Conservation (phyloP, 2,113 vertebrate genomes). For the Ammospiza caudacuta region DNA sequence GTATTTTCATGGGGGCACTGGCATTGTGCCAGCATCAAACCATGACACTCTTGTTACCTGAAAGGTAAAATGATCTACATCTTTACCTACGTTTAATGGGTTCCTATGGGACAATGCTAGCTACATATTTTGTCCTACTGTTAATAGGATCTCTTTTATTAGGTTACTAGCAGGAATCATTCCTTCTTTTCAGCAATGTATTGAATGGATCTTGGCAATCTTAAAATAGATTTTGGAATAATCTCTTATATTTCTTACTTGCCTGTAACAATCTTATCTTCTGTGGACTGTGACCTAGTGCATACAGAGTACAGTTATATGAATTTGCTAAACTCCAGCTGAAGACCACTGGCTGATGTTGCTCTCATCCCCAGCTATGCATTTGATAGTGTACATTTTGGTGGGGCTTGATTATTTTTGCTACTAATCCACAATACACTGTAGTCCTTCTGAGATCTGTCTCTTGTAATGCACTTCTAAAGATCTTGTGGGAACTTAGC, state of each 20-base stretch:
- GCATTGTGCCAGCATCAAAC: too few species aligned
- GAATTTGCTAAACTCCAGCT: background rate
- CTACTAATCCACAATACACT: background rate
- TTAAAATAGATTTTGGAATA: background rate
- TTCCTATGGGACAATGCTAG: background rate
- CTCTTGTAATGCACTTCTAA: background rate
- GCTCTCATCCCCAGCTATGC: background rate
- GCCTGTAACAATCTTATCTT: background rate
- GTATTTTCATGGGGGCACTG: too few species aligned
- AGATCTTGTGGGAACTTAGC: background rate
- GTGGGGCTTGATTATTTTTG: background rate
- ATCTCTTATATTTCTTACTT: background rate
- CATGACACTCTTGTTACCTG: background rate
- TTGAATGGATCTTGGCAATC: background rate
- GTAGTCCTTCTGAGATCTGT: background rate
- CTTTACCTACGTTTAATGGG: background rate
- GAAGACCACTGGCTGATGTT: background rate
- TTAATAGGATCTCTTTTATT: background rate
- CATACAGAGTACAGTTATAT: background rate
- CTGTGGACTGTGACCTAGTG: background rate
- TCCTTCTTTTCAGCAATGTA: background rate
- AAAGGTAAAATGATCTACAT: background rate
- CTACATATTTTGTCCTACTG: background rate
- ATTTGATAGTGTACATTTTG: background rate
- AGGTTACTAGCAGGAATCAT: background rate